Evolutionary conservation across 2,797 vertebrate genomes (phyloP), one percentile per base, ranked within the genome.

Genomic region (Sciurus carolinensis): DNA sequence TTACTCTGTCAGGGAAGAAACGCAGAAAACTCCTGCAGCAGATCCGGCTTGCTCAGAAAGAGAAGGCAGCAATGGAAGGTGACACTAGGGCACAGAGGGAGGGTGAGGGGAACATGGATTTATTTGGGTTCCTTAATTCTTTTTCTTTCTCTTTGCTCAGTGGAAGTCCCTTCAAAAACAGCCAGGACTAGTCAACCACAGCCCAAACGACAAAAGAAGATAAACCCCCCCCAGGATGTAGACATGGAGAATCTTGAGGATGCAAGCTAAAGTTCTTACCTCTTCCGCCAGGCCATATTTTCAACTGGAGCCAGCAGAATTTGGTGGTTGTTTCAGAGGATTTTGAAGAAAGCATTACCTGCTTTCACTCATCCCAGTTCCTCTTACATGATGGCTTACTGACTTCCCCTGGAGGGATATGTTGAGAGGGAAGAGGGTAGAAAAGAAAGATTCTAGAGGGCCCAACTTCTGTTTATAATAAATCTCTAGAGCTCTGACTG

Each of bases 1-100:
- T 99, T 97, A 99, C 99, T 0, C 98, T 99, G 15, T 99, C 99
- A 0, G 99, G 99, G 36, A 99, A 99, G 98, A 99, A 99, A 97
- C 99, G 95, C 36, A 96, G 98, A 28, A 99, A 99, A 85, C 97
- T 99, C 94, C 96, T 99, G 3, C 99, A 99, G 90, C 99, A 99
- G 96, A 98, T 99, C 52, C 98, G 98, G 7, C 98, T 99, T 91
- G 93, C 99, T 95, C 97, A 99, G 79, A 98, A 98, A 83, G 99
- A 99, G 96, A 99, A 98, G 88, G 71, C 86, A 0, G 0, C 44
- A 3, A 98, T 99, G 98, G 98, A 99, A 87, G 99, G 99, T 99
- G 94, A 97, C 57, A 44, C 14, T 0, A 22, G 33, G 77, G 30
- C 73, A 6, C n/a, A 52, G 57, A 83, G 42, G 3, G 13, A 30